Evolutionary conservation across 1,140 invertebrate genomes (phyloP).

Genomic region (Lordiphosa clarofinis): DNA sequence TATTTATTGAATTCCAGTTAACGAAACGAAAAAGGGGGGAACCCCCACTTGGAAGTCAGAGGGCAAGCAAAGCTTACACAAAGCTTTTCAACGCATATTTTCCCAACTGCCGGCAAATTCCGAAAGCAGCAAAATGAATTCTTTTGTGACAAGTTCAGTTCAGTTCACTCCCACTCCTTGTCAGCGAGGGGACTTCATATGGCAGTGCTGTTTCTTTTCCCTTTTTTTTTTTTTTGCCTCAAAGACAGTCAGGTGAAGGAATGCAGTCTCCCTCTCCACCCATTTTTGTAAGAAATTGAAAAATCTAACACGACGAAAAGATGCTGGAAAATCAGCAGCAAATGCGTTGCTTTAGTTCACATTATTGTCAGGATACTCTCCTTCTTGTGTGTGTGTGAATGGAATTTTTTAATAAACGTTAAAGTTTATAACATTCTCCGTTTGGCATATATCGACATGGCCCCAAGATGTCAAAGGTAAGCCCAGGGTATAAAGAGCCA

Average conservation of each 20-base stretch:
- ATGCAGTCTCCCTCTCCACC: slow-evolving; percentile 40
- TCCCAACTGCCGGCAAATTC: slow-evolving; percentile 52
- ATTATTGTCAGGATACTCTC: slow-evolving; percentile 58
- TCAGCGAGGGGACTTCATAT: slow-evolving; percentile 29
- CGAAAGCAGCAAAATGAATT: slow-evolving; percentile 71
- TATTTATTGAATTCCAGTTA: slow-evolving; percentile 75
- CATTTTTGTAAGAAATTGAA: slow-evolving; percentile 72
- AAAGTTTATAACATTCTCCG: slow-evolving; percentile 74
- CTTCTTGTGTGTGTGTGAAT: slow-evolving; percentile 27
- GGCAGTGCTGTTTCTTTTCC: slow-evolving; percentile 31
- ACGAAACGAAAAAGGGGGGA: slow-evolving; percentile 28
- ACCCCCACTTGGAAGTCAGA: slow-evolving; percentile 16
- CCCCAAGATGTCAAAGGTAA: slow-evolving; percentile 52
- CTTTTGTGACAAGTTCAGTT: slow-evolving; percentile 72
- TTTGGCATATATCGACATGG: slow-evolving; percentile 45
- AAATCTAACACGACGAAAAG: slow-evolving; percentile 49
- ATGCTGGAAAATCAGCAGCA: slow-evolving; percentile 55
- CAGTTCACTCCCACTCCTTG: slow-evolving; percentile 4
- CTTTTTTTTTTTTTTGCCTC: slow-evolving; percentile 29
- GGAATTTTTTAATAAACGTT: slow-evolving; percentile 77
- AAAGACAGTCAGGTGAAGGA: slow-evolving; percentile 74
- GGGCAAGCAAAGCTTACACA: slow-evolving; percentile 38
- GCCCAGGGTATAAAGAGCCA: slow-evolving; percentile 66
- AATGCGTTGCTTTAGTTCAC: slow-evolving; percentile 67
- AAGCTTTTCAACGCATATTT: slow-evolving; percentile 56